phyloP scores from a whole-genome alignment of 2,888 invertebrate genomes.

The Papilio demoleus region DNA sequence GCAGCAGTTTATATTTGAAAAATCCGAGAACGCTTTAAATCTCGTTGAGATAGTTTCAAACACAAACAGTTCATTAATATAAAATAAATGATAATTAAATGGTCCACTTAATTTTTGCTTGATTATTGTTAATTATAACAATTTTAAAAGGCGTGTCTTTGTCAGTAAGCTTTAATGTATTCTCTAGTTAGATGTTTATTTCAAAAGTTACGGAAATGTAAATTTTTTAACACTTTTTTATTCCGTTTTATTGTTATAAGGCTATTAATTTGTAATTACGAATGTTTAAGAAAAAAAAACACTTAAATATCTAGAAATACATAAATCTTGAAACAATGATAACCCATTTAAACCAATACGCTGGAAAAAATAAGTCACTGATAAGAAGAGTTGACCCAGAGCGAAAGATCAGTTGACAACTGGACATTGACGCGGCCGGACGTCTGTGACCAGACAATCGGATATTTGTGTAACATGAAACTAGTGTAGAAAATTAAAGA shows the following conservation, averaged over 20 bases:
- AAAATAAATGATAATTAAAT: too few species aligned
- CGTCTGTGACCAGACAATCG: conserved; percentile 11
- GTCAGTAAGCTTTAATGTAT: not conserved
- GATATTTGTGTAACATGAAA: conserved; percentile 22
- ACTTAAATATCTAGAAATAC: conserved; percentile 20
- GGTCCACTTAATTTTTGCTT: not conserved
- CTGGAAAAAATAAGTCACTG: conserved; percentile 39
- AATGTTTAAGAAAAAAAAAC: not conserved
- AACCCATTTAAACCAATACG: conserved; percentile 38
- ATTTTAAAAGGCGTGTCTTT: not conserved
- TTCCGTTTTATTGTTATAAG: not conserved
- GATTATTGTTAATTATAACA: not conserved
- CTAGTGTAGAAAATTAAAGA: conserved; percentile 18
- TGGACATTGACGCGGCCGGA: conserved; percentile 27
- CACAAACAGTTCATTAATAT: too few species aligned
- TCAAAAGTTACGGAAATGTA: not conserved
- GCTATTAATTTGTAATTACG: not conserved
- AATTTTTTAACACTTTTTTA: not conserved
- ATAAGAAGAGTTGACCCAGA: conserved; percentile 38
- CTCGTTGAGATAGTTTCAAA: too few species aligned
- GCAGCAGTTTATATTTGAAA: too few species aligned
- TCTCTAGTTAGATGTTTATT: not conserved
- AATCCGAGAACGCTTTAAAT: too few species aligned
- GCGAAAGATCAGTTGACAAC: conserved; percentile 31
- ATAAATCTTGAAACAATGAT: conserved; percentile 39